phyloP scores from a whole-genome alignment of 2,797 vertebrate genomes.

The Ataeniobius toweri region DNA sequence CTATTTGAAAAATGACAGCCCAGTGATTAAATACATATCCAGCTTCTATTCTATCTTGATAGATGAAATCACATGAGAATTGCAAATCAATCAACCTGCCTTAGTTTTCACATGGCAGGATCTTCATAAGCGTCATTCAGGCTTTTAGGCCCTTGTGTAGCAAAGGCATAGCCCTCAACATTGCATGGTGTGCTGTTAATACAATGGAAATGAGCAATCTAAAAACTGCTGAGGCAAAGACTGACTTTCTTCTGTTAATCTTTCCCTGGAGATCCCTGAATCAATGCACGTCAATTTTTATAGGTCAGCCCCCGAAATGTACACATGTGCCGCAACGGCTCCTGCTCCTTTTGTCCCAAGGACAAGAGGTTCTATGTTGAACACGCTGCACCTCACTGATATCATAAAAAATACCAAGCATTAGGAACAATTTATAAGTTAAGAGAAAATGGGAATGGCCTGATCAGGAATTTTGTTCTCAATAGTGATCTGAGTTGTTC shows the following conservation, averaged over 20 bases:
- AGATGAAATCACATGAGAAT: conserved; percentile 37
- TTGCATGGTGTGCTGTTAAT: conserved; percentile 36
- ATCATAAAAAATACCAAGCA: not conserved
- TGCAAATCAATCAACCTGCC: conserved; percentile 45
- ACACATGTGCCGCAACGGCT: not conserved
- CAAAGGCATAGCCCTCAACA: not conserved
- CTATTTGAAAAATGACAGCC: conserved; percentile 31
- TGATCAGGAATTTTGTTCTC: not conserved
- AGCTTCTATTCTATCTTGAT: conserved; percentile 37
- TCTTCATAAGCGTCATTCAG: conserved; percentile 36
- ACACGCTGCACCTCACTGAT: not conserved
- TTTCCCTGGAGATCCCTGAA: conserved; percentile 47
- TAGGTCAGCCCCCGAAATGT: conserved; percentile 37
- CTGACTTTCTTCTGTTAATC: conserved; percentile 32
- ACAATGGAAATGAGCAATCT: conserved; percentile 41
- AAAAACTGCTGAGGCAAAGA: conserved; percentile 52
- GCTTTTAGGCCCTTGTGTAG: conserved; percentile 18
- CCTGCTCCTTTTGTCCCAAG: conserved; percentile 24
- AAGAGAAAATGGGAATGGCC: not conserved
- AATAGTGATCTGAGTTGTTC: not conserved
- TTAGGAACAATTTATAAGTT: not conserved
- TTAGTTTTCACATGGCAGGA: conserved; percentile 35
- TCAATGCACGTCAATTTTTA: conserved; percentile 45
- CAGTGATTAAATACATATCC: conserved; percentile 21
- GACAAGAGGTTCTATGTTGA: conserved; percentile 20